phyloP scores from a whole-genome alignment of 2,113 vertebrate genomes.

The Phainopepla nitens region DNA sequence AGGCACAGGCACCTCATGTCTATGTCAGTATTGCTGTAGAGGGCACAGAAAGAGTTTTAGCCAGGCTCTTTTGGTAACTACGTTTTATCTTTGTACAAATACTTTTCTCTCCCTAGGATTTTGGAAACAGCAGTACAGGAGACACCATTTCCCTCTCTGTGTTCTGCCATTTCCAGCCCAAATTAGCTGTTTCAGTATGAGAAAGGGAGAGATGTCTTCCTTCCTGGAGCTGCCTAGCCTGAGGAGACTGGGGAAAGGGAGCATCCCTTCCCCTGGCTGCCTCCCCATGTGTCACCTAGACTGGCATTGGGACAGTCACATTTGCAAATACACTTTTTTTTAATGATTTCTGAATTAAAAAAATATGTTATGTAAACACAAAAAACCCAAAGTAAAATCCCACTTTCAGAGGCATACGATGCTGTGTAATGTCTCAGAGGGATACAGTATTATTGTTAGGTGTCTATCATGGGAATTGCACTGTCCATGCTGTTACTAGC shows the following conservation, averaged over 20 bases:
- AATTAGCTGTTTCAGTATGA: not conserved
- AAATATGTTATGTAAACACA: not conserved
- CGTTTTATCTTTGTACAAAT: not conserved
- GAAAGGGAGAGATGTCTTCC: not conserved
- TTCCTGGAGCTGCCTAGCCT: too few species aligned
- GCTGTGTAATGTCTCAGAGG: not conserved
- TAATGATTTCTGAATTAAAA: not conserved
- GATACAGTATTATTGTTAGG: not conserved
- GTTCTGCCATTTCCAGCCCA: not conserved
- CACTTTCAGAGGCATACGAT: not conserved
- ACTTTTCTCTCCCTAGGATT: not conserved
- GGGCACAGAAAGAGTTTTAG: not conserved
- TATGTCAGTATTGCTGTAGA: not conserved
- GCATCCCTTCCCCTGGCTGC: not conserved
- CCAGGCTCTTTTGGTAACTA: not conserved
- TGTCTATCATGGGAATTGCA: not conserved
- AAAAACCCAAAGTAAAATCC: not conserved
- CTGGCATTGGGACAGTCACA: rapidly evolving
- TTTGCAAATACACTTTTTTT: not conserved
- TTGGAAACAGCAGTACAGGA: not conserved
- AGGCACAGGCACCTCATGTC: not conserved
- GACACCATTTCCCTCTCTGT: not conserved
- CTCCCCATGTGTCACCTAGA: rapidly evolving
- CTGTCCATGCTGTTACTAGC: not conserved
- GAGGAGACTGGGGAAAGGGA: not conserved